These are phyloP conservation scores for Neolamprologus caudopunctatus DNA, from an alignment of 2,113 vertebrate species.

Conservation along the genomic window DNA sequence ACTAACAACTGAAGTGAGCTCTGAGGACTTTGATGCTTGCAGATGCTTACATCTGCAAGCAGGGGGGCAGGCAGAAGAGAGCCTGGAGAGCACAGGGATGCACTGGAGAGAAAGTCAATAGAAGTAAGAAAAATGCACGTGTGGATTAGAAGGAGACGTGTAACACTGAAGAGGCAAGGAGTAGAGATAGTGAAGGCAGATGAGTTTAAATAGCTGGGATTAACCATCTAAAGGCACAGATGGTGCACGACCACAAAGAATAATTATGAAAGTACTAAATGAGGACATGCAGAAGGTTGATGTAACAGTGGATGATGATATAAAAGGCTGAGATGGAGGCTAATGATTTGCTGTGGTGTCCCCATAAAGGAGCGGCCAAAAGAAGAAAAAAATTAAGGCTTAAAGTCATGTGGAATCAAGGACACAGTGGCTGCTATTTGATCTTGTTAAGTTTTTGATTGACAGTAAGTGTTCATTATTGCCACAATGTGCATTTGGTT, in stretches of 20 bases:
- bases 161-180: background rate
- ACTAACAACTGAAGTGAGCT: background rate
- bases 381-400: background rate
- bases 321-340: background rate
- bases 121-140: accelerated
- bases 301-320: background rate
- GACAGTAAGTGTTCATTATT: background rate
- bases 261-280: background rate
- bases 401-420: background rate
- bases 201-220: background rate
- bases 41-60: background rate
- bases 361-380: background rate
- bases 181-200: background rate
- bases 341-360: background rate
- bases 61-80: background rate
- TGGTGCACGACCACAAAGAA: background rate
- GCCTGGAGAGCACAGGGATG: background rate
- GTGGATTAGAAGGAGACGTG: background rate
- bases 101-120: background rate
- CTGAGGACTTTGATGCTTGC: background rate
- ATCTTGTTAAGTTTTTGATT: background rate
- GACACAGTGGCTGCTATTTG: background rate
- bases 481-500: background rate
- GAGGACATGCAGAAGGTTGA: background rate
- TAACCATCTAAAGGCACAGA: background rate